Evolutionary conservation across 2,113 vertebrate genomes (phyloP), one percentile per base, ranked within the genome.

Genomic region (Cariama cristata): DNA sequence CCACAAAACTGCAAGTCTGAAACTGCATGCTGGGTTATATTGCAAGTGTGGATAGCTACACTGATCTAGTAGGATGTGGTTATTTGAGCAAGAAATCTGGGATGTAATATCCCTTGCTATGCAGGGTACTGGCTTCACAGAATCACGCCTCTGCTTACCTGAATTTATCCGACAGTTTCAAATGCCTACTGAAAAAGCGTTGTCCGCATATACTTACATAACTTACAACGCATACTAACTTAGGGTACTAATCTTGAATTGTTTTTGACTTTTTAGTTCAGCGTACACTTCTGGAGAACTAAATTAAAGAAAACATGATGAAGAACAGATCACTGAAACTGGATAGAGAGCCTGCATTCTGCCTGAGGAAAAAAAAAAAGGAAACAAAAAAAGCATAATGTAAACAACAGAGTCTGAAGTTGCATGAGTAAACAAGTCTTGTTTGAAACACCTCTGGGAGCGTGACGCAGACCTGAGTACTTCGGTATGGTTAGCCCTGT

Each of bases 251-350:
- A 95, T 44, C 68, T 71, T 72, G 42, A 74, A 42, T 44, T 90
- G 20, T 40, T 90, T 76, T 74, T 93, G 42, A 4, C 76, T 50
- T 92, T 92, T 64, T 38, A 98, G 97, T 98, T 93, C 97, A 98
- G n/a, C 94, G 90, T 59, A 97, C 96, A 1, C 97, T 98, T 86
- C 82, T 98, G 83, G 95, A 97, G 86, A 97, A 97, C 62, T 97
- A 85, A 87, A 56, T 33, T n/a, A 33, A 81, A 69, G 69, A 69
- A 89, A 75, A 50, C 44, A 7, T 30, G 52, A 38, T 83, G 75
- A 96, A 92, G 79, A 90, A 53, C 71, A 95, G 76, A 90, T 33
- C 45, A 47, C 32, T 82, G 95, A 76, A 96, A 97, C 89, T 96
- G 96, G 90, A 98, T 50, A 91, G 76, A 88, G 38, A 96, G 76